phyloP scores from a whole-genome alignment of 1,140 invertebrate species.

The Drosophila nigromelanica region DNA sequence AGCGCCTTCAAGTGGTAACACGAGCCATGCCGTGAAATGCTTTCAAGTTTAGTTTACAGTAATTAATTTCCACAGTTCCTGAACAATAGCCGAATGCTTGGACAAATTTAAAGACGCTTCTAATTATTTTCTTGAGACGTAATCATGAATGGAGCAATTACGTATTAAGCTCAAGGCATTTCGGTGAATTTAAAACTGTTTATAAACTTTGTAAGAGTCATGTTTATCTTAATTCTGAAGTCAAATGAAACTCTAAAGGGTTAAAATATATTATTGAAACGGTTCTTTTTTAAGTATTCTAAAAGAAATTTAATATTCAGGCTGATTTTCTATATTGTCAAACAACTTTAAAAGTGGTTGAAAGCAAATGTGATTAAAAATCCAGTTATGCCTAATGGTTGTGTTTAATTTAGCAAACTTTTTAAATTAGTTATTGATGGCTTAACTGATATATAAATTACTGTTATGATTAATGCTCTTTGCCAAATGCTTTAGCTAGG shows the following conservation, averaged over 20 bases:
- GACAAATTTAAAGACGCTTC: slow-evolving; percentile 24
- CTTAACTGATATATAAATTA: slow-evolving; percentile 10
- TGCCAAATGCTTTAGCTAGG: slow-evolving; percentile 1
- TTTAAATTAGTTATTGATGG: slow-evolving; percentile 12
- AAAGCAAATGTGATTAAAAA: not conserved
- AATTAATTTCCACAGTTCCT: slow-evolving; percentile 64
- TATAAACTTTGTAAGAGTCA: not conserved
- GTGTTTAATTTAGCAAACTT: slow-evolving; percentile 7
- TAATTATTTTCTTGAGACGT: slow-evolving; percentile 35
- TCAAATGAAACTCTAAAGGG: too few relatives aligned
- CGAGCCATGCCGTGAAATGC: slow-evolving; percentile 11
- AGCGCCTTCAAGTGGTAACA: slow-evolving; percentile 14
- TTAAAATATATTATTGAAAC: too few relatives aligned
- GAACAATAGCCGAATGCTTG: slow-evolving; percentile 45
- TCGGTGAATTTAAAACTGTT: not conserved
- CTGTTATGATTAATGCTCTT: slow-evolving; percentile 26
- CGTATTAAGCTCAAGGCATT: slow-evolving; percentile 16
- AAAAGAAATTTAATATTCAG: too few relatives aligned
- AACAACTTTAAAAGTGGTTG: not conserved
- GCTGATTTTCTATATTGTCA: not conserved
- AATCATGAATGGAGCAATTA: slow-evolving; percentile 38
- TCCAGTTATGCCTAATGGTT: slow-evolving; percentile 4
- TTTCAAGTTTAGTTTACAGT: slow-evolving; percentile 64
- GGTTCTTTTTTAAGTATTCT: too few relatives aligned
- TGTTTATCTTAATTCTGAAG: too few relatives aligned